These are phyloP conservation scores for Zootermopsis nevadensis DNA, from an alignment of 2,888 invertebrate species.

Conservation along the genomic window DNA sequence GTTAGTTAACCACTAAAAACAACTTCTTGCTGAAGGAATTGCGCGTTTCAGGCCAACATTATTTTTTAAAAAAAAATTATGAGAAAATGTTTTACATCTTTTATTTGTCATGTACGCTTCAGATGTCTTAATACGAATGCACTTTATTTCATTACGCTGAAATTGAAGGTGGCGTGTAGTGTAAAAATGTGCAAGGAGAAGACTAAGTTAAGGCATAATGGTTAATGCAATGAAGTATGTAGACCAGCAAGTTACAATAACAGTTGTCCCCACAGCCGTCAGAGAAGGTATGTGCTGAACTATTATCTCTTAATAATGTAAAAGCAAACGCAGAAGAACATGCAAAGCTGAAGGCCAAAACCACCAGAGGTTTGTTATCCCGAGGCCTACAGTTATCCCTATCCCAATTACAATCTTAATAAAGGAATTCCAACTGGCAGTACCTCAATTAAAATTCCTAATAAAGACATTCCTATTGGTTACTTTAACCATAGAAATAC, in stretches of 20 bases:
- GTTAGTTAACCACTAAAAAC: too few relatives aligned
- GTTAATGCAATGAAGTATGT: not conserved
- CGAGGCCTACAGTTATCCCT: not conserved
- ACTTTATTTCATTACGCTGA: too few relatives aligned
- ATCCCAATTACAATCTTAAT: conserved; percentile 41
- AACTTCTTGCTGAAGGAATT: too few relatives aligned
- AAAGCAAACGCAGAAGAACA: conserved; percentile 9
- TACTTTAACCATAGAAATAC: conserved; percentile 39
- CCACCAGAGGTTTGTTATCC: conserved; percentile 13
- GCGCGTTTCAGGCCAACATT: too few relatives aligned
- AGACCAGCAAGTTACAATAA: not conserved
- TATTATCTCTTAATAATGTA: conserved; percentile 16
- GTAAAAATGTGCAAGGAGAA: not conserved
- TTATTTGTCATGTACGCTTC: too few relatives aligned
- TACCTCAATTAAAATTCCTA: conserved; percentile 51
- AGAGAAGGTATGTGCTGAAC: not conserved
- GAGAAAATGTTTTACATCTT: too few relatives aligned
- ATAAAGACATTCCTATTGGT: conserved; percentile 52
- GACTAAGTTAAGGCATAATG: not conserved
- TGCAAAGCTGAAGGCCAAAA: not conserved
- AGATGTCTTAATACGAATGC: too few relatives aligned
- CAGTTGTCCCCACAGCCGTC: not conserved
- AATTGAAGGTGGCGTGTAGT: too few relatives aligned
- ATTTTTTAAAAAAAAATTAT: too few relatives aligned
- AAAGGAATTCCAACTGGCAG: conserved; percentile 40